Evolutionary conservation across 2,888 invertebrate genomes (phyloP).

Genomic region (Oscheius myriophilus): DNA sequence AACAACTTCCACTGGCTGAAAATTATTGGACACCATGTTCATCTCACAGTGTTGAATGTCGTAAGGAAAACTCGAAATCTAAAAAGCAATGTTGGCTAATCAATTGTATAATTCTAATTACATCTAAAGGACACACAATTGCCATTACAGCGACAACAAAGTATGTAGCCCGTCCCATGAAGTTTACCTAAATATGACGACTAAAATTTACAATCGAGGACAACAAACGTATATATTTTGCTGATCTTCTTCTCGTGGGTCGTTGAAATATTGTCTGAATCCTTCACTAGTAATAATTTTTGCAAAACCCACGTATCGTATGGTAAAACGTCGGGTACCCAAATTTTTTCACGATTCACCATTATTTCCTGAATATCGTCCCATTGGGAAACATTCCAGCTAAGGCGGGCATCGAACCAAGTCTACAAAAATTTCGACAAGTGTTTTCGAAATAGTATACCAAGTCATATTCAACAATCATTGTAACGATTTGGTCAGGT

Average conservation of each 20-base stretch:
- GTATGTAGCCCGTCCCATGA: conserved; percentile 12
- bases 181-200: conserved; percentile 11
- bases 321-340: conserved; percentile 14
- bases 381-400: conserved; percentile 7
- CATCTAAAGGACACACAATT: conserved; percentile 13
- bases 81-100: neutral
- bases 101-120: no score
- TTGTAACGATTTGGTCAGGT: conserved; percentile 9
- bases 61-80: conserved; percentile 12
- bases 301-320: conserved; percentile 2
- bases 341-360: conserved; percentile 16
- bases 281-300: neutral
- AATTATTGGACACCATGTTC: conserved; percentile 15
- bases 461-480: conserved; percentile 15
- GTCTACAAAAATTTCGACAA: conserved; percentile 4
- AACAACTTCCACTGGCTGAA: conserved; percentile 10
- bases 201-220: neutral
- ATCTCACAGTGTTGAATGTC: conserved; percentile 19
- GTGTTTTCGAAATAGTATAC: neutral
- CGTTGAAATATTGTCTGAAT: conserved; percentile 25
- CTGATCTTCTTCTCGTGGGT: conserved; percentile 17
- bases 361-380: conserved; percentile 20
- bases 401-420: conserved; percentile 14
- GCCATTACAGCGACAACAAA: conserved; percentile 14
- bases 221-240: conserved; percentile 12